Base-by-base conservation (phyloP, 1,140 invertebrate species). In the Anoplophora glabripennis region DNA sequence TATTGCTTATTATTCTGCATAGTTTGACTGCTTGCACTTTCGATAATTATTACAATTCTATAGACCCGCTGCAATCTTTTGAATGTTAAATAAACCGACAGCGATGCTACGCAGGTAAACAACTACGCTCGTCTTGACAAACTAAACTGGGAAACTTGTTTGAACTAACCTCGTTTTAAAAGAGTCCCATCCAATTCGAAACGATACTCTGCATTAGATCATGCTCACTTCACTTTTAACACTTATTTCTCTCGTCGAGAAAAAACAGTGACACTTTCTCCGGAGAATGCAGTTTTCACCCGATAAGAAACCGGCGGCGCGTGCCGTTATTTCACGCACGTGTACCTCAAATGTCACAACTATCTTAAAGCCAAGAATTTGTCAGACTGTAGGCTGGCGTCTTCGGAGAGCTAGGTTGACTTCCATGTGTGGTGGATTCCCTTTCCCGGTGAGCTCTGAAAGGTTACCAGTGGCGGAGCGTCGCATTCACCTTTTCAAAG, bases 331-430 rank as follows among this genome's bases (percentile, higher is more conserved):
- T 28, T 42, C 28, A 48, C 46, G 46, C 46, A 48, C 46, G 46
- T 48, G 46, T 28, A 48, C 28, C 46, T 48, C 15, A 48, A 48
- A 48, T 48, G 46, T 48, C 46, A 48, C 46, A 14, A 15, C 12
- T 15, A 14, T 21, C 14, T 21, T 12, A 28, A 5, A 48, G n/a
- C 14, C 14, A 17, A 42, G 41, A 15, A 14, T 17, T 14, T 15
- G 7, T 17, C 12, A 42, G 41, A 42, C 12, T 15, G 12, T 42
- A 42, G n/a, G 11, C 41, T 10, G 12, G 28, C 46, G 38, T n/a
- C 46, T 15, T 21, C 14, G 46, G 8, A 12, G 21, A 28, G 12
- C 46, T 14, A 7, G 46, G 28, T 34, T 21, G 21, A 34, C 46
- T 48, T 34, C 46, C 46, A 48, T 48, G 17, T 48, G 46, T 48